Evolutionary conservation across 2,797 vertebrate genomes (phyloP).

Genomic region (Gadopsis marmoratus): DNA sequence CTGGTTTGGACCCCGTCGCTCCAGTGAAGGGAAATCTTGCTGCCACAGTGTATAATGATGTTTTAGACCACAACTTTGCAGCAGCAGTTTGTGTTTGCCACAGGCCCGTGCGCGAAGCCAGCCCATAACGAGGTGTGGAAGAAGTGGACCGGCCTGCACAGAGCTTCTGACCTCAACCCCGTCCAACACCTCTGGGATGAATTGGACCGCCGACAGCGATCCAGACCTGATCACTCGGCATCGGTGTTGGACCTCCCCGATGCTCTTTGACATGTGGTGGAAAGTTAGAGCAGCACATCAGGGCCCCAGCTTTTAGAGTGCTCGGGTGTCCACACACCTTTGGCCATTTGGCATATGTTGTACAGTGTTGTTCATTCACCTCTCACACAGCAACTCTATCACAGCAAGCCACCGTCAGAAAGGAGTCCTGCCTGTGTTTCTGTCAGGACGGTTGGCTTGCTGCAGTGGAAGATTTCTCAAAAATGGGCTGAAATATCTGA

Average conservation of each 20-base stretch:
- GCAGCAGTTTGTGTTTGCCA: too few species aligned
- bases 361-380: neutral
- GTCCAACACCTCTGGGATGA: too few species aligned
- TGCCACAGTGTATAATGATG: too few species aligned
- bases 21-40: too few species aligned
- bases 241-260: neutral
- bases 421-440: neutral
- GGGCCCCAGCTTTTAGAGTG: neutral
- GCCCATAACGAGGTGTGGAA: too few species aligned
- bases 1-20: neutral
- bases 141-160: too few species aligned
- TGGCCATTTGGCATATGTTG: too few species aligned
- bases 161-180: neutral
- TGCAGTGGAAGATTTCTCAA: neutral
- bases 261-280: neutral
- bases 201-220: too few species aligned
- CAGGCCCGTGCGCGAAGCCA: too few species aligned
- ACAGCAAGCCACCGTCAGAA: neutral
- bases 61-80: too few species aligned
- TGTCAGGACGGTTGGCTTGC: neutral
- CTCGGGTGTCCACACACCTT: neutral
- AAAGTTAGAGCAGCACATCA: neutral
- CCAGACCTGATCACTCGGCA: too few species aligned
- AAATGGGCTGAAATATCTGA: neutral
- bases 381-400: neutral